Conservation (phyloP, 2,113 vertebrate genomes). For the Pygoscelis antarcticus region DNA sequence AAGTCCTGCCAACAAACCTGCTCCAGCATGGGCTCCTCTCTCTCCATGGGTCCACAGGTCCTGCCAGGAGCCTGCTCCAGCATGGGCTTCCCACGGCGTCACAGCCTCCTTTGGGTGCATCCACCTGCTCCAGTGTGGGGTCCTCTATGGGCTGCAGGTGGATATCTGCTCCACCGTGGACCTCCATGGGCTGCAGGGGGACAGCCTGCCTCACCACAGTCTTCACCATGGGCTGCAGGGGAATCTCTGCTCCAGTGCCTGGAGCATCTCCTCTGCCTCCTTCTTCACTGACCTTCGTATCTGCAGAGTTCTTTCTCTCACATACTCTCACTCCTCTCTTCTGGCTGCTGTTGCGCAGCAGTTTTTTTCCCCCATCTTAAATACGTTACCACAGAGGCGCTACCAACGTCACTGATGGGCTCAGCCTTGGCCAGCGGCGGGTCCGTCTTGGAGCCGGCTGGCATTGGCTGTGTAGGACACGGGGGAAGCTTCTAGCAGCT, state of each 20-base stretch:
- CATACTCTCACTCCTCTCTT: neutral
- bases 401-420: neutral
- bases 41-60: no score
- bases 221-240: neutral
- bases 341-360: neutral
- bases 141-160: neutral
- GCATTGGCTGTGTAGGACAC: neutral
- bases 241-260: neutral
- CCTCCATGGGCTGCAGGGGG: neutral
- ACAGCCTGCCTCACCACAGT: neutral
- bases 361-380: neutral
- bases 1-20: no score
- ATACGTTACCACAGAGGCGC: accelerated
- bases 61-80: no score
- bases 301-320: neutral
- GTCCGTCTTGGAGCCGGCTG: accelerated
- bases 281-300: neutral
- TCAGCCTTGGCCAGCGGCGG: neutral
- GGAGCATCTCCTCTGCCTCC: neutral
- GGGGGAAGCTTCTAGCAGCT: neutral
- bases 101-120: no score
- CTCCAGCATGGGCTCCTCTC: no score
- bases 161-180: neutral
- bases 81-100: no score
- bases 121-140: no score